Conservation (phyloP, 2,113 vertebrate genomes). For the Atractosteus spatula region DNA sequence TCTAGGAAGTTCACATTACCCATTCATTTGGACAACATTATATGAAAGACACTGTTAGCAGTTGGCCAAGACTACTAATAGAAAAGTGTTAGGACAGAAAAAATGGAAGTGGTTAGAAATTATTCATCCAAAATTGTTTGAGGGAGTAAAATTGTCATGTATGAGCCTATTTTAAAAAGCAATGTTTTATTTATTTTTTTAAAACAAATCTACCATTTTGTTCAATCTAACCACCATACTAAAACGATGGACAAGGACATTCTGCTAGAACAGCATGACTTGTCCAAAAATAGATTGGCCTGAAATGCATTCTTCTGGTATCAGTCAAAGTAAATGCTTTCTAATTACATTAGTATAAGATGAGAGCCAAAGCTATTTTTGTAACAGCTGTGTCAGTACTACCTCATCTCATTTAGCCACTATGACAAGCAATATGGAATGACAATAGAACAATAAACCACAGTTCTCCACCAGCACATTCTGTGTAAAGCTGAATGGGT, state of each 20-base stretch:
- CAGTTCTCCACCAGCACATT: too few relatives aligned
- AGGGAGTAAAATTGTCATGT: too few relatives aligned
- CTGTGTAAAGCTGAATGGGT: too few relatives aligned
- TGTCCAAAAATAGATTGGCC: constrained; percentile 47
- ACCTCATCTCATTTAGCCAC: constrained; percentile 17
- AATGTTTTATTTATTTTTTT: too few relatives aligned
- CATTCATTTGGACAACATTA: constrained; percentile 14
- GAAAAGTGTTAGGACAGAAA: not conserved
- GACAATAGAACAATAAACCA: too few relatives aligned
- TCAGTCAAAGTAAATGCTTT: constrained; percentile 54
- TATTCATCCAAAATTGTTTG: too few relatives aligned
- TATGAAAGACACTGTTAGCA: not conserved
- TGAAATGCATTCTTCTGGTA: constrained; percentile 53
- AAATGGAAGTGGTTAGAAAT: too few relatives aligned
- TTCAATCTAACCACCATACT: not conserved
- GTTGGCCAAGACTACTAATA: constrained; percentile 12
- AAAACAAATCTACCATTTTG: not conserved
- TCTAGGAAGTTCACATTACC: constrained; percentile 14
- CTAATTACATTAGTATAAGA: constrained; percentile 48
- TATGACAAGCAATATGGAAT: not conserved
- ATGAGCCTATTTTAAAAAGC: too few relatives aligned
- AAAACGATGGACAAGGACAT: constrained; percentile 39
- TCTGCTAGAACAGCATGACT: constrained; percentile 29
- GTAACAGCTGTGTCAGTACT: constrained; percentile 11
- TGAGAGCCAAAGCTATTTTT: constrained; percentile 39